Conservation (phyloP, 2,797 vertebrate species). For the Craterocephalus amniculus region DNA sequence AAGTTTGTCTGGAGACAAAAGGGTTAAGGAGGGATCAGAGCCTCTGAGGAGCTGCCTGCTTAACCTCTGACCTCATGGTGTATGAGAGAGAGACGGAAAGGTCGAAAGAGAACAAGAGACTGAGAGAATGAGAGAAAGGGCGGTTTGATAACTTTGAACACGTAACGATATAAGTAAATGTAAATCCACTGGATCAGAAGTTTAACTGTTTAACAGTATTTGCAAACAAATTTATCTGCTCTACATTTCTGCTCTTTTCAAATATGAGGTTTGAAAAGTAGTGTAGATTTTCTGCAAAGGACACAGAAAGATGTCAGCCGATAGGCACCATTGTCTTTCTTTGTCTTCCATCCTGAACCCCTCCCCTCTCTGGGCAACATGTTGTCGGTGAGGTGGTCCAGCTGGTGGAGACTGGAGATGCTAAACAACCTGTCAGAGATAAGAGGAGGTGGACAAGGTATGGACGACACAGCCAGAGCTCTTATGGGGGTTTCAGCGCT, state of each 20-base stretch:
- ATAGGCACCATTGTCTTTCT: constrained; percentile 47
- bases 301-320: constrained; percentile 27
- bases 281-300: constrained; percentile 24
- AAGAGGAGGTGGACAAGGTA: constrained; percentile 75
- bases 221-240: constrained; percentile 24
- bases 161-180: constrained; percentile 26
- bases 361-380: constrained; percentile 65
- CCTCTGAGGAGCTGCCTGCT: constrained; percentile 79
- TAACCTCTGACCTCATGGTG: constrained; percentile 78
- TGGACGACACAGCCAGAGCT: constrained; percentile 55
- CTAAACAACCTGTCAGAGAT: constrained; percentile 85
- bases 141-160: constrained; percentile 29
- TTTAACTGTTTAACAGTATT: constrained; percentile 32
- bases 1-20: constrained; percentile 70
- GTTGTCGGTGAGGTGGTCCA: constrained; percentile 78
- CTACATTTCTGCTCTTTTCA: background rate
- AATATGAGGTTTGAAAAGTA: constrained; percentile 28
- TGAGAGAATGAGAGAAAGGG: constrained; percentile 26
- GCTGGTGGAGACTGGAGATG: constrained; percentile 77
- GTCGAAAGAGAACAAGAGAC: constrained; percentile 28
- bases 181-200: constrained; percentile 32
- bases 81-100: constrained; percentile 58
- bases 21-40: constrained; percentile 80
- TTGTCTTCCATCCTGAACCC: constrained; percentile 45
- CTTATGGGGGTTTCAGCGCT: constrained; percentile 24